Conservation (phyloP, 2,113 vertebrate genomes). For the Helogale parvula region DNA sequence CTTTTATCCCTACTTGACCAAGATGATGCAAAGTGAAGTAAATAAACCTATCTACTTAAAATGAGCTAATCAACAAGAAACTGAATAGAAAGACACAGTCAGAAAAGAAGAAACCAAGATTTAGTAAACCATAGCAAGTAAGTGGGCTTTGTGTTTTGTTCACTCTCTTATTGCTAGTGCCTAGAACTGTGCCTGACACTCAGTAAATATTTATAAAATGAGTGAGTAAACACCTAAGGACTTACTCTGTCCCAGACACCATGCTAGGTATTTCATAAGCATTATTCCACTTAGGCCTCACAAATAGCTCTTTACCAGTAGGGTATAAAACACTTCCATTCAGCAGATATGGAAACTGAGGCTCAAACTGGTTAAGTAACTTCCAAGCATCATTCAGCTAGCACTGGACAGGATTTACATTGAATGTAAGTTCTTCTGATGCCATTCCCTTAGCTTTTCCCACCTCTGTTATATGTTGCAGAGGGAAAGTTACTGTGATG, state of each 20-base stretch:
- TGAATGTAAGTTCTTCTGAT: not conserved
- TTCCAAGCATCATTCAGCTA: not conserved
- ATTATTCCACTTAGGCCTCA: not conserved
- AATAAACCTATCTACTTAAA: slow-evolving; percentile 32
- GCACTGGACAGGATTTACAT: not conserved
- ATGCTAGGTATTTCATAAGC: not conserved
- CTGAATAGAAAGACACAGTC: not conserved
- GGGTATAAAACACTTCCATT: not conserved
- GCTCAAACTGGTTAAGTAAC: not conserved
- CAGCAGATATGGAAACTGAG: not conserved
- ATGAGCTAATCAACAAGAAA: not conserved
- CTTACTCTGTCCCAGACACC: not conserved
- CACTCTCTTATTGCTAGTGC: not conserved
- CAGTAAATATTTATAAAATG: not conserved
- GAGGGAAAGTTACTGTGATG: not conserved
- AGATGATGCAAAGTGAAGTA: not conserved
- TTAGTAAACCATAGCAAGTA: not conserved
- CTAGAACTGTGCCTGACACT: not conserved
- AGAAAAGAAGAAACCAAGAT: not conserved
- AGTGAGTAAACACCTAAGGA: not conserved
- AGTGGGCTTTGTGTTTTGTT: not conserved
- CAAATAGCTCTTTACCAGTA: not conserved
- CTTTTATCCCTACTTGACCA: not conserved
- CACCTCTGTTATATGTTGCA: not conserved
- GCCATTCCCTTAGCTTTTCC: not conserved